These are phyloP conservation scores for Harmothoe impar DNA, from an alignment of 2,888 invertebrate species.

Conservation along the genomic window DNA sequence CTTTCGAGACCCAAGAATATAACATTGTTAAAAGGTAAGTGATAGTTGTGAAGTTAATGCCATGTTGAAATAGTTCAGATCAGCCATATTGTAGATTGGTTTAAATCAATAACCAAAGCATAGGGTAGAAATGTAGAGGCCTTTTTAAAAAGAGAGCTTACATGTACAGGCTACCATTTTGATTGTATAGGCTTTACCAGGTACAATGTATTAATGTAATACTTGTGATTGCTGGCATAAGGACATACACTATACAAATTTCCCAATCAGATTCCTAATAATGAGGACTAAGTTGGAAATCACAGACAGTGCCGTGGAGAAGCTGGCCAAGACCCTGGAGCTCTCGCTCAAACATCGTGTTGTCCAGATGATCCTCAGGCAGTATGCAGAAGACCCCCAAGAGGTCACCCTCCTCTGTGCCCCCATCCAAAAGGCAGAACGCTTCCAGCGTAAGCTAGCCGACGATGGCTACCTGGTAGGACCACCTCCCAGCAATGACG, in stretches of 20 bases:
- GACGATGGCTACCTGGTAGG: constrained; percentile 78
- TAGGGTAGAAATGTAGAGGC: background rate
- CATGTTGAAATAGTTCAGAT: background rate
- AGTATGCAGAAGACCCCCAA: constrained; percentile 73
- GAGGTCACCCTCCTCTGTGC: constrained; percentile 74
- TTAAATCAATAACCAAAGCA: too few species aligned
- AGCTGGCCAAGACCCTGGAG: constrained; percentile 74
- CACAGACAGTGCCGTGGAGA: constrained; percentile 71
- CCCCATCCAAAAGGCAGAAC: constrained; percentile 71
- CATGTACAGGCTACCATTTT: too few species aligned
- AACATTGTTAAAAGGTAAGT: constrained; percentile 31
- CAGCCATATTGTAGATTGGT: too few species aligned
- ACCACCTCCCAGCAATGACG: constrained; percentile 74
- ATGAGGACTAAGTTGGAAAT: constrained; percentile 73
- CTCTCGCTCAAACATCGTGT: constrained; percentile 71
- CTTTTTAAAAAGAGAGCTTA: background rate
- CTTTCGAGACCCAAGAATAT: constrained; percentile 73
- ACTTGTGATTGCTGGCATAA: too few species aligned
- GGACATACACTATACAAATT: too few species aligned
- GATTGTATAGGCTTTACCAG: too few species aligned
- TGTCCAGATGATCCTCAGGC: constrained; percentile 77
- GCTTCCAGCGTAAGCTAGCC: constrained; percentile 71
- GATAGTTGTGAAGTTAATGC: background rate
- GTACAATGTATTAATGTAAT: too few species aligned
- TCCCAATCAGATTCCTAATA: constrained; percentile 68